Evolutionary conservation across 2,888 invertebrate species (phyloP), one percentile per base, ranked within the genome.

Genomic region (Drosophila trichaetosa): DNA sequence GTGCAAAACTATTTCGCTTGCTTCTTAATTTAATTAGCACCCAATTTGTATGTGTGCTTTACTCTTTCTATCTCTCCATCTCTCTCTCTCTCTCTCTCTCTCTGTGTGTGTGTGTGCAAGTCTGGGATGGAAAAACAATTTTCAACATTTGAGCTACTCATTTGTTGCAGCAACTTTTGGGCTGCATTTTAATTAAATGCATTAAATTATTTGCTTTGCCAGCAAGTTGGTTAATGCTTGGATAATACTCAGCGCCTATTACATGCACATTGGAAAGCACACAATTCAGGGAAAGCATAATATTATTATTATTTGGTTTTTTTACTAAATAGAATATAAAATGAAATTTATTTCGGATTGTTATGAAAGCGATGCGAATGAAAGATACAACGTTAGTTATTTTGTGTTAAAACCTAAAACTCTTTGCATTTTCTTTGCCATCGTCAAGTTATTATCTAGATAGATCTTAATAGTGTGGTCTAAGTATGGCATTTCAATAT

Each of bases 21-120:
- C 72, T 82, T 76, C 78, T 83, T 83, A 81, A 87, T 87, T 87
- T 87, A 89, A 87, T 87, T 87, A 87, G 81, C 78, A 79, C 79
- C 69, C 84, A 73, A 82, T 76, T 78, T 82, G 72, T 79, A 46
- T 60, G 56, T 69, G 61, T 54, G 31, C 49, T 59, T 48, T 40
- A 16, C 36, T 34, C 13, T 6, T 16, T 36, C 36, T 36, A 16
- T 16, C 36, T 36, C 36, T 6, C 38, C 31, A 10, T 31, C 36
- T 34, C 4, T 34, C 4, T 8, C 13, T 46, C 49, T 27, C n/a
- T 57, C 56, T 42, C 34, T 48, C 46, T 61, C n/a, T 52, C 54
- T 71, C 60, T 65, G 48, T 48, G 60, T 56, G 38, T 49, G 58
- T 36, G 18, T 52, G 24, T 16, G 40, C 31, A 21, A 38, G 40